These are phyloP conservation scores for Latrodectus hesperus DNA, from an alignment of 2,888 invertebrate genomes.

Conservation along the genomic window DNA sequence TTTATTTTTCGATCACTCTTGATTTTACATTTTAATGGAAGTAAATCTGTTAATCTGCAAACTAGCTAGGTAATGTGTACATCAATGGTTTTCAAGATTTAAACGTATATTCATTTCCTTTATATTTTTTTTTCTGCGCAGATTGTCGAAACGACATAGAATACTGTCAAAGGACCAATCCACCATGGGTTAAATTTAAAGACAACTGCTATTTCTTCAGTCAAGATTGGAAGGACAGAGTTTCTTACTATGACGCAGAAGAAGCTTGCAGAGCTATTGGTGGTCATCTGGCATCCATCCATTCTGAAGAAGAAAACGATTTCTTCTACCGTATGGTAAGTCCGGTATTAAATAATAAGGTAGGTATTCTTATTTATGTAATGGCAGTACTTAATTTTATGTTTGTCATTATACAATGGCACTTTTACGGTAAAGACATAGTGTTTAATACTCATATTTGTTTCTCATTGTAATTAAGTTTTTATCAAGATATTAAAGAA, in stretches of 20 bases:
- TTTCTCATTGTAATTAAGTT: too few species aligned
- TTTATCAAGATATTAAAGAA: too few species aligned
- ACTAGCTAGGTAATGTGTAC: too few species aligned
- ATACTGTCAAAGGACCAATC: constrained; percentile 29
- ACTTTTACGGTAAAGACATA: too few species aligned
- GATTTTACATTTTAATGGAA: too few species aligned
- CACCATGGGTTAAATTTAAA: constrained; percentile 51
- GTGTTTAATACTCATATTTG: too few species aligned
- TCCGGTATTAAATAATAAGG: background rate
- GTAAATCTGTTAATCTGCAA: too few species aligned
- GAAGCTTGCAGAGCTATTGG: constrained; percentile 50
- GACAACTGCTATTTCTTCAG: constrained; percentile 51
- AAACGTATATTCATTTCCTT: background rate
- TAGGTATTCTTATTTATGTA: too few species aligned
- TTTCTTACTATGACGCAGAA: constrained; percentile 60
- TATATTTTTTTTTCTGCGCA: background rate
- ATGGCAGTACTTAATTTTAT: too few species aligned
- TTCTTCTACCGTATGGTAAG: constrained; percentile 50
- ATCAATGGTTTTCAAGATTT: too few species aligned
- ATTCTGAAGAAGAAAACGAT: constrained; percentile 57
- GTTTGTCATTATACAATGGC: too few species aligned
- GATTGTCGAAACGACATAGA: constrained; percentile 20
- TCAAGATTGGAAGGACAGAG: background rate
- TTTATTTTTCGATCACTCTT: too few species aligned
- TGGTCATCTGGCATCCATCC: constrained; percentile 53